Evolutionary conservation across 2,797 vertebrate genomes (phyloP).

Genomic region (Graptemys geographica): DNA sequence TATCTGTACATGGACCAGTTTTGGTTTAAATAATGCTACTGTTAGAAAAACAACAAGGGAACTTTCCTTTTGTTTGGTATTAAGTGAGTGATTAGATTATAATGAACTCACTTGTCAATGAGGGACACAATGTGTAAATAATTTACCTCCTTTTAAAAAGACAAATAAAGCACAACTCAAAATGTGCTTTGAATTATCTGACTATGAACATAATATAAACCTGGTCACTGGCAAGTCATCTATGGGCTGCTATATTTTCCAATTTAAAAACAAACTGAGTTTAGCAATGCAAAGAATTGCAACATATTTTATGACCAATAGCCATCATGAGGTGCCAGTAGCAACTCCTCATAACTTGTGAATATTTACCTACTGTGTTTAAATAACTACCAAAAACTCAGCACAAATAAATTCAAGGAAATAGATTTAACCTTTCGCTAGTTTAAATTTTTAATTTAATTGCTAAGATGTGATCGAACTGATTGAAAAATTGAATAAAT

Average conservation of each 20-base stretch:
- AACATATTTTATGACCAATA: not conserved
- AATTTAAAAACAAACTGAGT: not conserved
- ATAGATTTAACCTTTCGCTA: not conserved
- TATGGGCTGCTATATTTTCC: not conserved
- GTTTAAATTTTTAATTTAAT: not conserved
- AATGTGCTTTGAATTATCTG: not conserved
- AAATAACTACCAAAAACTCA: not conserved
- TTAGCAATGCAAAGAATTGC: not conserved
- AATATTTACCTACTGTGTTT: not conserved
- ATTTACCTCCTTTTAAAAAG: slow-evolving; percentile 1
- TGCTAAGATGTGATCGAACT: not conserved
- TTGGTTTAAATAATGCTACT: not conserved
- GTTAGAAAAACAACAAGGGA: not conserved
- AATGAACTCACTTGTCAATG: not conserved
- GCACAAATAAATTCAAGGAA: not conserved
- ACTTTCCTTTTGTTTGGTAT: not conserved
- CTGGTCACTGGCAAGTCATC: slow-evolving; percentile 14
- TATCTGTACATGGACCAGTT: not conserved
- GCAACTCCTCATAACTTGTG: not conserved
- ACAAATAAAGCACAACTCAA: not conserved
- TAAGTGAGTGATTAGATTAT: not conserved
- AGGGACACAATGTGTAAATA: not conserved
- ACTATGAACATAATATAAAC: not conserved
- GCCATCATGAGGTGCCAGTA: not conserved
- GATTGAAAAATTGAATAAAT: not conserved